Evolutionary conservation across 2,888 invertebrate species (phyloP), one percentile per base, ranked within the genome.

Genomic region (Geophilus truncorum): DNA sequence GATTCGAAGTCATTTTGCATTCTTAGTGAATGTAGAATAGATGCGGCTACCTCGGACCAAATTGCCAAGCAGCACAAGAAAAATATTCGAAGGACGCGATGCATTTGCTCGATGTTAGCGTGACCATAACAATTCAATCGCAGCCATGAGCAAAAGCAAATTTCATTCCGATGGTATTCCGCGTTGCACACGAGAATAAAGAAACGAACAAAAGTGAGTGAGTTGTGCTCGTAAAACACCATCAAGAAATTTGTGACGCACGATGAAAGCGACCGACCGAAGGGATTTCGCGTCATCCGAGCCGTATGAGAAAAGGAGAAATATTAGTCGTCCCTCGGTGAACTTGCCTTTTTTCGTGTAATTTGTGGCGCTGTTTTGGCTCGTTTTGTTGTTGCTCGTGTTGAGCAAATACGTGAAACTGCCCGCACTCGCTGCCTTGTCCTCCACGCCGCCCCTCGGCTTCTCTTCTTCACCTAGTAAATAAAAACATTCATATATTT

Each of bases 401-500:
- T 80, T 80, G 25, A 81, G 77, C 40, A 81, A 75, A 62, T 81
- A 81, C 15, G 80, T 81, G 51, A 81, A 81, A 36, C 80, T 81
- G 12, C 80, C 81, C 6, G 81, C 81, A 81, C 78, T 81, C 25
- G 81, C 34, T n/a, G 80, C 77, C 32, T 81, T 81, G 9, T 78
- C 79, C 12, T 78, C 75, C 25, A 28, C 70, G 0, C 70, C 70
- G 0, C 70, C 70, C 28, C 70, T 70, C 25, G 70, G 70, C 6
- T 70, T 70, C n/a, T 70, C 70, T 28, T 70, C 70, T 25, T 70
- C 70, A 10, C 25, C 70, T 70, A n/a, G 25, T 25, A 70, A 10
- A 34, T 5, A 25, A 9, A 32, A 34, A 25, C 9, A 21, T n/a
- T 12, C 23, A 4, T 9, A 30, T 5, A 75, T 21, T 12, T 75